Evolutionary conservation across 1,140 invertebrate genomes (phyloP).

Genomic region (Lasaia peninsularis): DNA sequence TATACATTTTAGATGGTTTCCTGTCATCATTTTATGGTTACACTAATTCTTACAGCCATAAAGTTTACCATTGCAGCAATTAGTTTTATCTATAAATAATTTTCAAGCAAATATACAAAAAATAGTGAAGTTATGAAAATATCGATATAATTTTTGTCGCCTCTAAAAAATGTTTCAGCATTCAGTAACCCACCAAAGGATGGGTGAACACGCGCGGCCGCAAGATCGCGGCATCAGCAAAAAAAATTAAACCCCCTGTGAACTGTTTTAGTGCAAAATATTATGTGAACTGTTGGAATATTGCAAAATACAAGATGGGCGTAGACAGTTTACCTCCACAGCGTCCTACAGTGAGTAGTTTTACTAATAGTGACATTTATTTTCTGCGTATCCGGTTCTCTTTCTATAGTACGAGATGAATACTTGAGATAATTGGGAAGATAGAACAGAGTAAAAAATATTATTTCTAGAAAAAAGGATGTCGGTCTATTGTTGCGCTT

Average conservation of each 20-base stretch:
- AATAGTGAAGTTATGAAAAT: not conserved
- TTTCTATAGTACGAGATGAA: not conserved
- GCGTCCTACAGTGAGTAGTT: slow-evolving; percentile 29
- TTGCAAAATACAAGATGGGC: slow-evolving; percentile 43
- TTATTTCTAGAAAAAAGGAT: no score
- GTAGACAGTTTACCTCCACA: slow-evolving; percentile 51
- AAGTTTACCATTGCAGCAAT: no score
- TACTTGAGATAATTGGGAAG: not conserved
- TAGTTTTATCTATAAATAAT: no score
- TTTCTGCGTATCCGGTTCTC: not conserved
- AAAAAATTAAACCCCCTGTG: slow-evolving; percentile 18
- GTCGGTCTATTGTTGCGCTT: no score
- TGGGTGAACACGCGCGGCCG: slow-evolving; percentile 42
- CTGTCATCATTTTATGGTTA: no score
- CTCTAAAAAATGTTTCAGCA: slow-evolving; percentile 31
- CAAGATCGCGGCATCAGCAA: slow-evolving; percentile 33
- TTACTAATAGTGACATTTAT: not conserved
- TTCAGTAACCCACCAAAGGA: slow-evolving; percentile 44
- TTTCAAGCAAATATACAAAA: not conserved
- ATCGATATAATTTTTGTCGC: not conserved
- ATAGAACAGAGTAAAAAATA: not conserved
- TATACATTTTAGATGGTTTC: no score
- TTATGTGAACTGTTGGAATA: slow-evolving; percentile 28
- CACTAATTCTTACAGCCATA: no score
- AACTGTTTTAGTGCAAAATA: slow-evolving; percentile 26